phyloP scores from a whole-genome alignment of 30 jellyfish, hydroid and myxozoan genomes.

The Chironex yamaguchii region DNA sequence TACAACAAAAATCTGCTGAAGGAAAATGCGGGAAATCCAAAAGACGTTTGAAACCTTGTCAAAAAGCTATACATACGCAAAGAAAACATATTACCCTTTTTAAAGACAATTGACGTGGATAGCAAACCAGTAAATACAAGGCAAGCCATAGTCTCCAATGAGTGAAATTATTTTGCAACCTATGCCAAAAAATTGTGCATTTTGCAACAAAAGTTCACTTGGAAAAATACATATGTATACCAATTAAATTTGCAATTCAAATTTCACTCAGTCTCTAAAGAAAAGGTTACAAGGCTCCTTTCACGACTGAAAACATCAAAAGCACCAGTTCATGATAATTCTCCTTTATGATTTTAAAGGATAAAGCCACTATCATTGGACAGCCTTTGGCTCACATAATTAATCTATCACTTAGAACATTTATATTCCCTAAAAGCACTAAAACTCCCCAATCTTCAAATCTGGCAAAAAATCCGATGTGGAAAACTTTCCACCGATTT shows the following conservation, averaged over 20 bases:
- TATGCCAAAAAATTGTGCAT: slow-evolving; percentile 71
- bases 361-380: slow-evolving; percentile 38
- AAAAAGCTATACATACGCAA: background rate
- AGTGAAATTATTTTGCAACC: slow-evolving; percentile 67
- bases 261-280: slow-evolving; percentile 46
- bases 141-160: too few species aligned
- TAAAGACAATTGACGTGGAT: too few species aligned
- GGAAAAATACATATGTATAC: slow-evolving; percentile 54
- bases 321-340: slow-evolving; percentile 57
- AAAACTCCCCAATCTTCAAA: slow-evolving; percentile 40
- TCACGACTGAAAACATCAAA: slow-evolving; percentile 40
- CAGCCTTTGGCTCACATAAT: slow-evolving; percentile 27
- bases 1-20: slow-evolving; percentile 7
- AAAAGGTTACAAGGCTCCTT: slow-evolving; percentile 33
- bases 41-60: slow-evolving; percentile 35
- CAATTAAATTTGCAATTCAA: slow-evolving; percentile 48
- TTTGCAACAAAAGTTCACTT: slow-evolving; percentile 64
- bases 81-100: too few species aligned
- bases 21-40: slow-evolving; percentile 29
- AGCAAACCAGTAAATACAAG: too few species aligned
- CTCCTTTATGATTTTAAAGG: slow-evolving; percentile 55
- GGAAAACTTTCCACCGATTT: slow-evolving; percentile 57
- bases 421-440: slow-evolving; percentile 1
- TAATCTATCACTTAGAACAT: slow-evolving; percentile 22
- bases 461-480: slow-evolving; percentile 19